Conservation (phyloP, 2,888 invertebrate species). For the Pelosia muscerda region DNA sequence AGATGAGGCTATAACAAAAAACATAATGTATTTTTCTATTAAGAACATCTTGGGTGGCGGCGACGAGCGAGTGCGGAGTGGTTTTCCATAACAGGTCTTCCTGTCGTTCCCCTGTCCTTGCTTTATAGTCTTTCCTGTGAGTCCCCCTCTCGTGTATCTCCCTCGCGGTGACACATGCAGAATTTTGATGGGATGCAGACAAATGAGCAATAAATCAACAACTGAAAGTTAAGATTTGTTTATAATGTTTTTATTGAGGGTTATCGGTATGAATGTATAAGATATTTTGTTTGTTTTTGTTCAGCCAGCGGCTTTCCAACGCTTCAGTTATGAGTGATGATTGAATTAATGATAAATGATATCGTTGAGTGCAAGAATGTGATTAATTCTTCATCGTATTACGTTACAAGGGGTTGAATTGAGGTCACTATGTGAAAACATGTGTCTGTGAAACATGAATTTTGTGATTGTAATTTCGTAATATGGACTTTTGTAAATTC, state of each 20-base stretch:
- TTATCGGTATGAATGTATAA: conserved; percentile 39
- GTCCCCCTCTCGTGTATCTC: conserved; percentile 53
- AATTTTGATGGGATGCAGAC: conserved; percentile 75
- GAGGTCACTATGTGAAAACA: conserved; percentile 11
- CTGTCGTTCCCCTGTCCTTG: conserved; percentile 58
- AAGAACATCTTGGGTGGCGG: conserved; percentile 73
- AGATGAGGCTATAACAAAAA: conserved; percentile 45
- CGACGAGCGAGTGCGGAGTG: conserved; percentile 67
- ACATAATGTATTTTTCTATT: conserved; percentile 50
- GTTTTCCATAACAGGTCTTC: conserved; percentile 77
- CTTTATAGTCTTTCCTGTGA: conserved; percentile 46
- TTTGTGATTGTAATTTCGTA: neutral
- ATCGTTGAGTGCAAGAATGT: conserved; percentile 5
- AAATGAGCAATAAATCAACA: conserved; percentile 55
- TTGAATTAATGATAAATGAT: conserved; percentile 18
- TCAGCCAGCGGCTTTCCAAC: conserved; percentile 1
- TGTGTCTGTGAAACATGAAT: neutral
- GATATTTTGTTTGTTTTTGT: conserved; percentile 20
- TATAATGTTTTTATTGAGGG: conserved; percentile 38
- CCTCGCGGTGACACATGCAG: conserved; percentile 67
- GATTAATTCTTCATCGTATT: conserved; percentile 10
- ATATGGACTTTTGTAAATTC: neutral
- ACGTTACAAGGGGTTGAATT: conserved; percentile 15
- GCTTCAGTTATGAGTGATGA: conserved; percentile 11
- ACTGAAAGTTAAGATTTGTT: conserved; percentile 42